phyloP scores from a whole-genome alignment of 37 sponge, comb jelly and placozoan genomes.

The Bolinopsis microptera region DNA sequence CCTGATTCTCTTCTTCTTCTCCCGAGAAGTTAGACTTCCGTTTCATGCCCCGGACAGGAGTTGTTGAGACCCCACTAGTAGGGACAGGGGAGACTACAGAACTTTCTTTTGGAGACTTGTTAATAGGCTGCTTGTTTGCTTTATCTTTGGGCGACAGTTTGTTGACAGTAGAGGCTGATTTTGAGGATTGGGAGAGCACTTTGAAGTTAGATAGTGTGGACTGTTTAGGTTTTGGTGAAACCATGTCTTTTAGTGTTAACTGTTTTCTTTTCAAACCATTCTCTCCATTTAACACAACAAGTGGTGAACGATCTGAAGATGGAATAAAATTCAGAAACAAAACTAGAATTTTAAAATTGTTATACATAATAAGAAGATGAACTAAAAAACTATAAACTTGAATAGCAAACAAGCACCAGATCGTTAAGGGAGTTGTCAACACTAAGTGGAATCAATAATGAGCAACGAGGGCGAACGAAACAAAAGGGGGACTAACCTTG shows the following conservation, averaged over 20 bases:
- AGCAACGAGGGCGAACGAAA: neutral
- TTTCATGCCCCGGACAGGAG: conserved; percentile 15
- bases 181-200: neutral
- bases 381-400: too few relatives aligned
- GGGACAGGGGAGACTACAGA: neutral
- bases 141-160: neutral
- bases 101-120: conserved; percentile 8
- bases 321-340: neutral
- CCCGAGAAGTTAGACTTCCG: neutral
- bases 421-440: too few relatives aligned
- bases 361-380: neutral
- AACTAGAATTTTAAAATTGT: neutral
- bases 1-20: neutral
- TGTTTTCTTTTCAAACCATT: neutral
- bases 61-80: neutral
- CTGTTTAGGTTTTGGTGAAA: neutral
- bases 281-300: conserved; percentile 26
- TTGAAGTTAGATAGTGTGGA: neutral
- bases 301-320: conserved; percentile 55
- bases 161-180: neutral
- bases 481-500: conserved; percentile 19
- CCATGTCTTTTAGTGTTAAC: conserved; percentile 38
- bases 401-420: too few relatives aligned
- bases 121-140: neutral
- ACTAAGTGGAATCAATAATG: too few relatives aligned